Evolutionary conservation across 2,113 vertebrate species (phyloP), one percentile per base, ranked within the genome.

Genomic region (Neoarius graeffei): DNA sequence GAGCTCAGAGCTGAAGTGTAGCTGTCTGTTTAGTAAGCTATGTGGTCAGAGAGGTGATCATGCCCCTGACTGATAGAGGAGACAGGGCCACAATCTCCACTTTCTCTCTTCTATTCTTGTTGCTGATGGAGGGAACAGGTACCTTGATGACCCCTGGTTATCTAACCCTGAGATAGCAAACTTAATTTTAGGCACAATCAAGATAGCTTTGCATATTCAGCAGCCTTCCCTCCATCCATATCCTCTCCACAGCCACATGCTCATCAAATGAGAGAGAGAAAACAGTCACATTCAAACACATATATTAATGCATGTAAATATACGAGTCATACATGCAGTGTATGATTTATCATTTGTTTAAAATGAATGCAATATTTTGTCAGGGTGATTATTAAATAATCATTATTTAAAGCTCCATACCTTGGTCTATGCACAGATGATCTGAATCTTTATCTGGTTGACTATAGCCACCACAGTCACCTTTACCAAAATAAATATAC

Each of bases 141-240:
- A 84, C 85, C 60, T 69, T 56, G 50, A 8, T 87, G 90, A 91
- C 90, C 89, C 86, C 86, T 87, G 84, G 83, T 67, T 90, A 62
- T 42, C 57, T 90, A 77, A 84, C 83, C 81, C 82, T 79, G 60
- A 89, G 88, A 83, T 85, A 57, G 85, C 83, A 89, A 90, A 92
- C 90, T 88, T 90, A 15, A 90, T 91, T 92, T 81, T 91, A 82
- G 84, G 57, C 71, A 35, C 85, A 92, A 92, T 91, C 73, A 85
- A 92, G 92, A 90, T 90, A 91, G 71, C 59, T 86, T 81, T 93
- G 87, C 90, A 90, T 92, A 92, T 92, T 92, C 91, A 92, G 90
- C 91, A 90, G 81, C 85, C 81, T 62, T 85, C 89, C 57, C 79
- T 86, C 35, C 79, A 15, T 84, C 59, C 60, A 79, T 27, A 57